Evolutionary conservation across 2,113 vertebrate species (phyloP).

Genomic region (Poecile atricapillus): DNA sequence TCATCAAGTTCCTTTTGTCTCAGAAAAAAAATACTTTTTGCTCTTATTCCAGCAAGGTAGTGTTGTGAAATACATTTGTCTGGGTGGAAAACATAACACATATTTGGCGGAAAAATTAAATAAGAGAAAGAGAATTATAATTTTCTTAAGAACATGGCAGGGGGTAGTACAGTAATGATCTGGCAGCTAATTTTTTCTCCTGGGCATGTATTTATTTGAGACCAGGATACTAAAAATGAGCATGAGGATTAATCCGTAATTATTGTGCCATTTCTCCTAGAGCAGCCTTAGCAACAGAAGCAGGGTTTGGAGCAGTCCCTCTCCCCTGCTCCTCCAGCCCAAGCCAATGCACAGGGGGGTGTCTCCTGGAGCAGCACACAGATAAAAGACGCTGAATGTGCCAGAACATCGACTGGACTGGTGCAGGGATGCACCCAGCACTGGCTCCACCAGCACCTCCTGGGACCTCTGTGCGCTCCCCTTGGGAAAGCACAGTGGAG

Average conservation of each 20-base stretch:
- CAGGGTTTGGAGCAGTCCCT: not conserved
- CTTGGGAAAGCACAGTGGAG: not conserved
- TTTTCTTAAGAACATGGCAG: slow-evolving; percentile 11
- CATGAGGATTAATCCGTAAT: slow-evolving; percentile 3
- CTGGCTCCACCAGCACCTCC: not conserved
- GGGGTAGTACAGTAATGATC: not conserved
- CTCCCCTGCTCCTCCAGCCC: not conserved
- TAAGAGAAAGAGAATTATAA: not conserved
- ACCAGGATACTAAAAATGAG: slow-evolving; percentile 24
- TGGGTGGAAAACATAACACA: not conserved
- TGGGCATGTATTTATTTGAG: slow-evolving; percentile 29
- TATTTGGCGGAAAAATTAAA: not conserved
- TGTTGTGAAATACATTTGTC: slow-evolving; percentile 15
- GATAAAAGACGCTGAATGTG: not conserved
- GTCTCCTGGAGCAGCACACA: not conserved
- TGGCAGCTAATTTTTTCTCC: slow-evolving; percentile 19
- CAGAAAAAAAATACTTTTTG: slow-evolving; percentile 35
- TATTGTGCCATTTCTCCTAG: not conserved
- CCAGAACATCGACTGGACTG: accelerated
- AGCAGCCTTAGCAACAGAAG: slow-evolving; percentile 31
- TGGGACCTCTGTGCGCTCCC: accelerated
- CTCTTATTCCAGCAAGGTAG: not conserved
- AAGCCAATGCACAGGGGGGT: not conserved
- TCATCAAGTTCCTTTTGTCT: slow-evolving; percentile 34
- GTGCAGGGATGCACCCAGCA: accelerated